Evolutionary conservation across 1,140 invertebrate genomes (phyloP), one percentile per base, ranked within the genome.

Genomic region (Solen grandis): DNA sequence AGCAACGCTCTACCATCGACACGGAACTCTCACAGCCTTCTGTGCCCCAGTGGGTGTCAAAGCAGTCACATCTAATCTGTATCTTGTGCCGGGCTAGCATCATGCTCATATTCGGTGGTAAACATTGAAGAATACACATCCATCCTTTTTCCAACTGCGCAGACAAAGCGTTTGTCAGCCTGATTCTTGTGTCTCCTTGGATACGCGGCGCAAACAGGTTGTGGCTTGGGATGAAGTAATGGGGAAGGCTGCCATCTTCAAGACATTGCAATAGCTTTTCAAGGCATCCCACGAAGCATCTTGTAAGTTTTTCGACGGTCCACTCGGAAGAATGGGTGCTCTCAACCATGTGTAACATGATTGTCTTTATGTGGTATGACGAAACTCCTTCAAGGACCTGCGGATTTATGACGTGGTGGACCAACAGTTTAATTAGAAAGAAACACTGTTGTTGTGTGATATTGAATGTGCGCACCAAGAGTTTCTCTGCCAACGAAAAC

Each of bases 331-430:
- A 68, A 55, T 80, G 68, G 14, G 77, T 72, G 22, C 60, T 73
- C 52, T 80, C 77, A 0, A 72, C 66, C 77, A 72, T 72, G 25
- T 73, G 69, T 1, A 80, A 41, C 77, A 80, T 80, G 14, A 80
- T 52, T 1, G 77, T 80, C 55, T 80, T 80, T 1, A 80, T 60
- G 16, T 80, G 77, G 35, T 80, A 80, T 22, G 77, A 80, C 1
- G 68, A 16, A 1, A 80, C 38, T 4, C 57, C 57, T 29, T 65
- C 77, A 29, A 73, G 14, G 8, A 65, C 77, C 50, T 46, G 25
- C 22, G 68, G 66, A 31, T 80, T 73, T 19, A 80, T 54, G n/a
- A 72, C 22, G 29, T 72, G 55, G 2, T 38, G 59, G 4, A 80
- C 68, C 16, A 80, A 31, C 52, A 72, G 29, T n/a, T 80, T 80